Percentiles rank a stretch among this genome's conserved stretches.
Evolutionary conservation across 2,888 invertebrate genomes (phyloP).

Genomic region (Nymphalis urticae): DNA sequence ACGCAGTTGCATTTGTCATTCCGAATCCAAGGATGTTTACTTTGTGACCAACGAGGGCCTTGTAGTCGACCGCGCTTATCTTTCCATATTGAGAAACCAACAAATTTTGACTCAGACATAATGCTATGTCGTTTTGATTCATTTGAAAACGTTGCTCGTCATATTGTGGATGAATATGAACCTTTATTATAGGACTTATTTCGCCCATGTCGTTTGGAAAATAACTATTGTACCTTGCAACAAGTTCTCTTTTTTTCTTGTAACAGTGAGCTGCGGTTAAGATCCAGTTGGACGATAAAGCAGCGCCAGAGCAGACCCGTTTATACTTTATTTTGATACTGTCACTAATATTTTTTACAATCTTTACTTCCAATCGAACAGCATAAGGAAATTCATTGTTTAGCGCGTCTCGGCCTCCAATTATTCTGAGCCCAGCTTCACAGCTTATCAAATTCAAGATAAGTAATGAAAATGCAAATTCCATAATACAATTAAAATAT

Average conservation of each 20-base stretch:
- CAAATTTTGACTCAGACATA: conserved; percentile 1
- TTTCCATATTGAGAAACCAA: conserved; percentile 3
- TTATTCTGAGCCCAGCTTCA: conserved; percentile 7
- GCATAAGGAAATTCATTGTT: conserved; percentile 5
- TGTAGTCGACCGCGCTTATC: conserved; percentile 3
- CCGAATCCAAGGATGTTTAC: conserved; percentile 1
- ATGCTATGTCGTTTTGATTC: background rate
- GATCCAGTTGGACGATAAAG: background rate
- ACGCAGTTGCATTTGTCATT: background rate
- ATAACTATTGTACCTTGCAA: conserved; percentile 12
- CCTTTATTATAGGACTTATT: background rate
- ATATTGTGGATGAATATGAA: conserved; percentile 9
- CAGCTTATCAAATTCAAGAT: background rate
- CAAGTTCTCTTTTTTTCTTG: background rate
- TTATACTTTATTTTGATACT: fast-evolving
- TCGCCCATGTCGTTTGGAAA: conserved; percentile 7
- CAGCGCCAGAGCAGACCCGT: conserved; percentile 7
- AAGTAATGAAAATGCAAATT: background rate
- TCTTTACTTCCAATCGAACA: background rate
- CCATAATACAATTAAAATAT: background rate
- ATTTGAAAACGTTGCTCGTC: background rate
- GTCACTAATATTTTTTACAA: too few relatives aligned
- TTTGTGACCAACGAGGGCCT: conserved; percentile 6
- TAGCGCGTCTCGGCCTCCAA: conserved; percentile 12
- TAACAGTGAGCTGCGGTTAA: conserved; percentile 15